Conservation (phyloP, 1,140 invertebrate species). For the Physella acuta region DNA sequence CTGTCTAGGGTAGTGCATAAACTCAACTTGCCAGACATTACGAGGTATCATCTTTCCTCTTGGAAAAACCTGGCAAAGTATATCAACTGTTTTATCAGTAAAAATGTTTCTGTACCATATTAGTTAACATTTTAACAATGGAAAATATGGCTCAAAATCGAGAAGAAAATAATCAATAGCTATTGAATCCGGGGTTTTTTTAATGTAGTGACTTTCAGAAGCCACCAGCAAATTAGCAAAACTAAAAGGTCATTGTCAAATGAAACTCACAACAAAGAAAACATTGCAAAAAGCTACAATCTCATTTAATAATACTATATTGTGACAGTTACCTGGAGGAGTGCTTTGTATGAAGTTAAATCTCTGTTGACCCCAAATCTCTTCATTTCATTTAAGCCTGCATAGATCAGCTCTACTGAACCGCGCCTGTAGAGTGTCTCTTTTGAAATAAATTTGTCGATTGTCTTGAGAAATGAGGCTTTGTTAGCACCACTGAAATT, state of each 20-base stretch:
- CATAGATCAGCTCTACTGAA: conserved; percentile 91
- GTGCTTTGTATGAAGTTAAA: conserved; percentile 84
- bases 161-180: background rate
- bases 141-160: background rate
- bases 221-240: background rate
- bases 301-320: no score
- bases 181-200: background rate
- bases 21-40: conserved; percentile 69
- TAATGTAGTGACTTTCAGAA: background rate
- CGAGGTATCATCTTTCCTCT: conserved; percentile 84
- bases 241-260: background rate
- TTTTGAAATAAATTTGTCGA: conserved; percentile 40
- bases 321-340: conserved; percentile 69
- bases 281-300: no score
- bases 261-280: background rate
- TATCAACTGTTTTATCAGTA: background rate
- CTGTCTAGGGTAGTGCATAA: conserved; percentile 91
- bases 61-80: conserved; percentile 74
- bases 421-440: conserved; percentile 43
- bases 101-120: background rate
- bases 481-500: conserved; percentile 24
- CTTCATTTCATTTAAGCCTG: conserved; percentile 84
- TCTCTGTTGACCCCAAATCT: conserved; percentile 84
- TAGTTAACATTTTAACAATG: background rate
- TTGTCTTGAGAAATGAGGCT: conserved; percentile 38